Evolutionary conservation across 2,888 invertebrate genomes (phyloP).

Genomic region (Hetaerina titia): DNA sequence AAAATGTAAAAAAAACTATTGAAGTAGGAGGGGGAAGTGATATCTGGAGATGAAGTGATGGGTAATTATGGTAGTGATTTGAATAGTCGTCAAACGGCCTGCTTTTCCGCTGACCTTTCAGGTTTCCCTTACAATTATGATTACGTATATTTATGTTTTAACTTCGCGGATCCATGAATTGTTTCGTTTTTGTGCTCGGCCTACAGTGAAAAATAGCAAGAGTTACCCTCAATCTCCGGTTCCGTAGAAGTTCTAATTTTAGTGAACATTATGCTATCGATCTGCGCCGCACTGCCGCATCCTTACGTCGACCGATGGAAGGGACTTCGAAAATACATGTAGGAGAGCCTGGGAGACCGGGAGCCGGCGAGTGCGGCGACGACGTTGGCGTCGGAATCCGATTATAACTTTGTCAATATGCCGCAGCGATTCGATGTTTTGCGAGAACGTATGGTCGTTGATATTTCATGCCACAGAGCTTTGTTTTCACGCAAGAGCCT

Average conservation of each 20-base stretch:
- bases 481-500: too few relatives aligned
- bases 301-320: neutral
- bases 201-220: neutral
- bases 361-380: neutral
- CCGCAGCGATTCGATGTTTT: neutral
- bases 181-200: neutral
- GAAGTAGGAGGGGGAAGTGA: too few relatives aligned
- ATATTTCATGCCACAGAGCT: too few relatives aligned
- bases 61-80: too few relatives aligned
- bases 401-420: constrained; percentile 7
- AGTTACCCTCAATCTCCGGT: neutral
- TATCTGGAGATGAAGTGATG: too few relatives aligned
- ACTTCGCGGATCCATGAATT: too few relatives aligned
- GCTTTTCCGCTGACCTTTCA: too few relatives aligned
- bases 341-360: neutral
- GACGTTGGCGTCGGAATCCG: neutral
- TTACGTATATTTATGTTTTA: too few relatives aligned
- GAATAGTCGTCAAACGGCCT: too few relatives aligned
- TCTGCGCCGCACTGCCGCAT: neutral
- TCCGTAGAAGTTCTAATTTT: neutral
- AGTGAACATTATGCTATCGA: constrained; percentile 39
- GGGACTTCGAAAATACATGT: neutral
- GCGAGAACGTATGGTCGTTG: too few relatives aligned
- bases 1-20: too few relatives aligned
- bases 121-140: too few relatives aligned